These are phyloP conservation scores for Porites rus DNA, from an alignment of 92 coral and sea anemone genomes.

Conservation along the genomic window DNA sequence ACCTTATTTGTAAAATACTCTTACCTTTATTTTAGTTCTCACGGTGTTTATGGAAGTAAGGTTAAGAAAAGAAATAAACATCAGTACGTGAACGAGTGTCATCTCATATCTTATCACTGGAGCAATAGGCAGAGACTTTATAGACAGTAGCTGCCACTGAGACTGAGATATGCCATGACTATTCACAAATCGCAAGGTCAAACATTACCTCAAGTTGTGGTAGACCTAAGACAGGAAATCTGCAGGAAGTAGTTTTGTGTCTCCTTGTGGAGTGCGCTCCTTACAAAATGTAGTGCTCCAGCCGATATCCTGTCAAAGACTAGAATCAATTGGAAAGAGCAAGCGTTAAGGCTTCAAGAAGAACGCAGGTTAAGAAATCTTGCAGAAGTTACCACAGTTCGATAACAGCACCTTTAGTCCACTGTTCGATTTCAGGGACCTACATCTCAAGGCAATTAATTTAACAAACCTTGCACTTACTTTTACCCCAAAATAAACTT, in stretches of 20 bases:
- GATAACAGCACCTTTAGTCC: too few relatives aligned
- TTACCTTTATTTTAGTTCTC: too few relatives aligned
- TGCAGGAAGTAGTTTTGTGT: background rate
- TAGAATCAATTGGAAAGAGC: background rate
- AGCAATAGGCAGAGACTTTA: background rate
- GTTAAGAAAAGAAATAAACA: too few relatives aligned
- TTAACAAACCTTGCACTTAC: too few relatives aligned
- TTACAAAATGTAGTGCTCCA: background rate
- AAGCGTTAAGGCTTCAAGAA: background rate
- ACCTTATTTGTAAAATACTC: too few relatives aligned
- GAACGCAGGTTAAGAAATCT: background rate
- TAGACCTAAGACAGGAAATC: background rate
- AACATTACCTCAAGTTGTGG: background rate
- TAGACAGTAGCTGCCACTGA: background rate
- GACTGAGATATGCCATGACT: background rate
- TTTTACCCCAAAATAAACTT: too few relatives aligned
- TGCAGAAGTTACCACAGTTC: too few relatives aligned
- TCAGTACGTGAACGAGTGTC: too few relatives aligned
- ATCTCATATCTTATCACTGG: too few relatives aligned
- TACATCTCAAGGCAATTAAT: too few relatives aligned
- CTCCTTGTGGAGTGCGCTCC: background rate
- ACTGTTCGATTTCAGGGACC: too few relatives aligned
- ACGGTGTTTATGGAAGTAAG: too few relatives aligned
- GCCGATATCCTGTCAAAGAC: slow-evolving; percentile 3
- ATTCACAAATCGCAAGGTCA: background rate